phyloP scores from a whole-genome alignment of 1,140 invertebrate species.

The Temnothorax nylanderi region DNA sequence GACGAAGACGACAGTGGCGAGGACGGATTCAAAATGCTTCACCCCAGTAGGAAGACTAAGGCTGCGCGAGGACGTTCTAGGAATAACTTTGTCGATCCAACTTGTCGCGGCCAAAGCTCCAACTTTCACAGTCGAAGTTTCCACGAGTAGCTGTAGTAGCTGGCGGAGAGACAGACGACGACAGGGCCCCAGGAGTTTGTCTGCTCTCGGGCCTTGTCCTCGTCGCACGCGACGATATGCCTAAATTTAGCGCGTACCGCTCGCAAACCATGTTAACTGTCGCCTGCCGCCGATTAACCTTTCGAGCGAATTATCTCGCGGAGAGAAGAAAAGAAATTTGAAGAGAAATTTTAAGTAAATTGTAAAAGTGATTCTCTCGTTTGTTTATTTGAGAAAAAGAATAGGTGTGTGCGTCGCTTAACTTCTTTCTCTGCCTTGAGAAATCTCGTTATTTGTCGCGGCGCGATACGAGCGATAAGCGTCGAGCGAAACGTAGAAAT shows the following conservation, averaged over 20 bases:
- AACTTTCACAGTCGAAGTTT: constrained; percentile 66
- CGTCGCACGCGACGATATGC: not conserved
- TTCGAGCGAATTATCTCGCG: not conserved
- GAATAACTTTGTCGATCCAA: constrained; percentile 66
- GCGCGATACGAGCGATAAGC: not conserved
- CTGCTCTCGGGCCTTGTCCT: constrained; percentile 15
- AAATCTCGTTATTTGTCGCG: constrained; percentile 15
- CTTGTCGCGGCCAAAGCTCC: constrained; percentile 64
- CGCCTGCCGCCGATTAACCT: constrained; percentile 24
- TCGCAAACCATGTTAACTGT: constrained; percentile 47
- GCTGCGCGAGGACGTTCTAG: constrained; percentile 37
- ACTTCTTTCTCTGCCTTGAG: not conserved
- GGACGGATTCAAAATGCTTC: constrained; percentile 59
- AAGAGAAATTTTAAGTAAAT: not conserved
- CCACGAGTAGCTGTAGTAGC: constrained; percentile 32
- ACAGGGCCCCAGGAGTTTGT: not conserved
- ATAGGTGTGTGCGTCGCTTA: not conserved
- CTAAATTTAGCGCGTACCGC: constrained; percentile 44
- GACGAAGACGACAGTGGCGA: constrained; percentile 11
- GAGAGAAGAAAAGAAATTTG: not conserved
- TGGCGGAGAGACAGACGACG: constrained; percentile 20
- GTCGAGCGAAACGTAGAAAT: not conserved
- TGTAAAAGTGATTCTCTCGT: not conserved
- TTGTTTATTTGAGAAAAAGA: not conserved
- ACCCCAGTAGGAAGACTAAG: constrained; percentile 21